Evolutionary conservation across 2,888 invertebrate genomes (phyloP).

Genomic region (Luperina nickerlii): DNA sequence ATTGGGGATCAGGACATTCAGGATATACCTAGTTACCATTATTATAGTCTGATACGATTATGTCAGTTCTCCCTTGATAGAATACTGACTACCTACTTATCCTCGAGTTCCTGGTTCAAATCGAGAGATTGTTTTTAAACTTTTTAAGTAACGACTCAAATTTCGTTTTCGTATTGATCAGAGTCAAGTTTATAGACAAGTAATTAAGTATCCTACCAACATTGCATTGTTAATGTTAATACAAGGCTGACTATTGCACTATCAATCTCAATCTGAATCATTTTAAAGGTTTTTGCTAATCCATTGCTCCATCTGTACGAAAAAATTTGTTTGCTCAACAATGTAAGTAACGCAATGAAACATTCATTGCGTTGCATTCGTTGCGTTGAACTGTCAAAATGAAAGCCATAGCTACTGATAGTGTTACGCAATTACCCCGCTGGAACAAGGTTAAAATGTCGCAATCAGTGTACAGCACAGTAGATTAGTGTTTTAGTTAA

Average conservation of each 20-base stretch:
- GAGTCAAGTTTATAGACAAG: not conserved
- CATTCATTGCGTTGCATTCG: no score
- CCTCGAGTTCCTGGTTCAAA: not conserved
- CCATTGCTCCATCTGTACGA: not conserved
- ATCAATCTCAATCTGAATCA: not conserved
- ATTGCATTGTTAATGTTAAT: not conserved
- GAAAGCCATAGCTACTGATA: not conserved
- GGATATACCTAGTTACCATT: not conserved
- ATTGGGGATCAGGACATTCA: not conserved
- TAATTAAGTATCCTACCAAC: not conserved
- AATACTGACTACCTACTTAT: not conserved
- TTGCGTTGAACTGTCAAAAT: not conserved
- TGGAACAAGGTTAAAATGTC: not conserved
- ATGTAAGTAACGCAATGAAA: not conserved
- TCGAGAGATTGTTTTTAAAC: not conserved
- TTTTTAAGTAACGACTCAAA: not conserved
- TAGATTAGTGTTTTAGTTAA: slow-evolving; percentile 9
- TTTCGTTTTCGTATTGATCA: not conserved
- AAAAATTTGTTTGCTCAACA: not conserved
- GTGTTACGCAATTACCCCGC: not conserved
- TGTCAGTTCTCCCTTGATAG: not conserved
- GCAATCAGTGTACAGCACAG: not conserved
- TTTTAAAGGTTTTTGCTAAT: not conserved
- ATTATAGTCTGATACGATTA: not conserved
- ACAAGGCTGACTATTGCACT: not conserved